A percentile compares a stretch with the other conserved stretches of the same genome.
Conservation (phyloP, 2,113 vertebrate species). For the Desmodus rotundus region DNA sequence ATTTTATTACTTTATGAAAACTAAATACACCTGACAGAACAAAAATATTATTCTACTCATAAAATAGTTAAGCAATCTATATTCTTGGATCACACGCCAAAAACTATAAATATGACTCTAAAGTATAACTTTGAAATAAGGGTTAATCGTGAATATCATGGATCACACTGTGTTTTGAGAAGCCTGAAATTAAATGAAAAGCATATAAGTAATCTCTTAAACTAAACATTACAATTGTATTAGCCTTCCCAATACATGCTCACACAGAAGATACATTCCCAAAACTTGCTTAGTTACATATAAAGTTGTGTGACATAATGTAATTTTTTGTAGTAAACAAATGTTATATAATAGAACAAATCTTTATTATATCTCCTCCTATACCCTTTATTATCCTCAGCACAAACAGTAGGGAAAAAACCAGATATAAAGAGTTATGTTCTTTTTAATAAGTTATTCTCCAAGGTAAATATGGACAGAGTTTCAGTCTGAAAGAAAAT, state of each 20-base stretch:
- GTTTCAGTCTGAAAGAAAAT: conserved; percentile 46
- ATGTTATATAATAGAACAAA: not conserved
- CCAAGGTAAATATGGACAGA: conserved; percentile 32
- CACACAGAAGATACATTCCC: not conserved
- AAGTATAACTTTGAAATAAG: not conserved
- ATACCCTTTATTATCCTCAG: not conserved
- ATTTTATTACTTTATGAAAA: not conserved
- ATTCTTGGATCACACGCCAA: not conserved
- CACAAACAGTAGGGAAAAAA: not conserved
- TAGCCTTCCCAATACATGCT: not conserved
- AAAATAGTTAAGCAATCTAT: not conserved
- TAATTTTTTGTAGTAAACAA: not conserved
- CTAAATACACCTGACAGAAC: not conserved
- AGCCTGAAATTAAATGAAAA: not conserved
- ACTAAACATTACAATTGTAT: not conserved
- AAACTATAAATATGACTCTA: not conserved
- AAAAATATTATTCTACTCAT: not conserved
- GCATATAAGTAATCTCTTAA: not conserved
- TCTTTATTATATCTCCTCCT: not conserved
- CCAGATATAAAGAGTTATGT: not conserved
- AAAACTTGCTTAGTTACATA: not conserved
- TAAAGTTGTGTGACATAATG: not conserved
- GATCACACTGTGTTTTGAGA: not conserved
- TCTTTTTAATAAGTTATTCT: conserved; percentile 33
- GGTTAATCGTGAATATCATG: not conserved